A percentile compares a stretch with the other conserved stretches of the same genome.
phyloP scores from a whole-genome alignment of 2,113 vertebrate genomes.

The Rhinolophus sinicus region DNA sequence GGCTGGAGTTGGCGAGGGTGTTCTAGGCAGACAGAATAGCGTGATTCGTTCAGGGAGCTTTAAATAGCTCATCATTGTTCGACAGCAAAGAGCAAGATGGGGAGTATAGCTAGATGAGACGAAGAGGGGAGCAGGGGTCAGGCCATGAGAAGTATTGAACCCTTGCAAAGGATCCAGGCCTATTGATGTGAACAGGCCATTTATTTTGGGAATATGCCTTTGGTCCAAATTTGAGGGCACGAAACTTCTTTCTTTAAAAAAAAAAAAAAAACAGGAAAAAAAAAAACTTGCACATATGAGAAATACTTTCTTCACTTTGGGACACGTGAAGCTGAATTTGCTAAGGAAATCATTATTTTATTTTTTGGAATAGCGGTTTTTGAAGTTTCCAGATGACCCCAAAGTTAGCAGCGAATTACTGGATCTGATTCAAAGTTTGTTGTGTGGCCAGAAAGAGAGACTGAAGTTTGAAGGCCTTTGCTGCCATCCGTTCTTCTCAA shows the following conservation, averaged over 20 bases:
- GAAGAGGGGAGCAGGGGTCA: slow-evolving; percentile 27
- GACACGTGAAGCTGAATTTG: background rate
- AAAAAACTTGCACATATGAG: slow-evolving; percentile 6
- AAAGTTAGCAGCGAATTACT: slow-evolving; percentile 90
- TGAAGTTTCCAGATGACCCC: slow-evolving; percentile 95
- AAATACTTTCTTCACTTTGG: slow-evolving; percentile 21
- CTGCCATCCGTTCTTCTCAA: slow-evolving; percentile 95
- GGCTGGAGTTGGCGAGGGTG: background rate
- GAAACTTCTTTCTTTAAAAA: slow-evolving; percentile 26
- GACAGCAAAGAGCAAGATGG: slow-evolving; percentile 30
- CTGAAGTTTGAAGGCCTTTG: slow-evolving; percentile 93
- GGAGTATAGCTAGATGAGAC: background rate
- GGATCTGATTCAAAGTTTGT: slow-evolving; percentile 94
- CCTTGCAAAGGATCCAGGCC: slow-evolving; percentile 16
- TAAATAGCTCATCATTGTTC: slow-evolving; percentile 69
- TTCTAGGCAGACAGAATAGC: slow-evolving; percentile 17
- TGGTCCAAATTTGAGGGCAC: slow-evolving; percentile 63
- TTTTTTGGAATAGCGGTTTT: slow-evolving; percentile 87
- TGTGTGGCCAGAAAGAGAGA: slow-evolving; percentile 92
- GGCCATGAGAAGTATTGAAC: background rate
- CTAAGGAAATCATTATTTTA: slow-evolving; percentile 53
- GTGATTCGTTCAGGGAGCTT: slow-evolving; percentile 33
- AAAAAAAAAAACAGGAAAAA: background rate
- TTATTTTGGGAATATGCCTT: slow-evolving; percentile 70
- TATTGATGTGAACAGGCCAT: slow-evolving; percentile 60